Conservation (phyloP, 2,797 vertebrate species). For the Dromococcyx pavoninus region DNA sequence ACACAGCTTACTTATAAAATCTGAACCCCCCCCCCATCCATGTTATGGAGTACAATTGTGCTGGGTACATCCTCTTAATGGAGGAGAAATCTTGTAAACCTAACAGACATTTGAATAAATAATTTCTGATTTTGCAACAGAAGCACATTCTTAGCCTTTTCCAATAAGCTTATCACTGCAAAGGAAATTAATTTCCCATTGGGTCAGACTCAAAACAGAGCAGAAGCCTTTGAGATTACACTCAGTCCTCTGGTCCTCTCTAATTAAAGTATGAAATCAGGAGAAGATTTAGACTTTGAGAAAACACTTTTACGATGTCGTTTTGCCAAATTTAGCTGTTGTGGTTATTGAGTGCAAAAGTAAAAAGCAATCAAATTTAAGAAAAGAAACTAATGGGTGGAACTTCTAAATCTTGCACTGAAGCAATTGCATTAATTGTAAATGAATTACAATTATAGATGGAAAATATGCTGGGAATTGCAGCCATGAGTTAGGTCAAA, state of each 20-base stretch:
- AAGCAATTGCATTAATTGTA: background rate
- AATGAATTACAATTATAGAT: background rate
- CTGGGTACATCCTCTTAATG: background rate
- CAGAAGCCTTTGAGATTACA: background rate
- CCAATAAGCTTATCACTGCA: accelerated
- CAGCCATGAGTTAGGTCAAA: background rate
- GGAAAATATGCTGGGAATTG: background rate
- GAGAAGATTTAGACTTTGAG: background rate
- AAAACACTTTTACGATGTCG: background rate
- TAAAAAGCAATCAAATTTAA: background rate
- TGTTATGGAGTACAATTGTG: background rate
- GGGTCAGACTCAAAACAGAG: background rate
- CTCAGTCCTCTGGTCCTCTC: background rate
- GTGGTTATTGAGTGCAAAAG: background rate
- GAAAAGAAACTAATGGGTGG: background rate
- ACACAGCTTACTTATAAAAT: background rate
- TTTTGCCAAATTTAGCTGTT: background rate
- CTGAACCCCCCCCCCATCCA: background rate
- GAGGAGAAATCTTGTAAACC: background rate
- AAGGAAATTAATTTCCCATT: background rate
- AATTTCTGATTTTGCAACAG: background rate
- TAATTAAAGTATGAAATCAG: background rate
- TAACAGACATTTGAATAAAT: background rate
- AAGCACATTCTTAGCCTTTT: background rate
- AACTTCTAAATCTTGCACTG: background rate